These are phyloP conservation scores for Lontra canadensis DNA, from an alignment of 2,113 vertebrate species.

Conservation along the genomic window DNA sequence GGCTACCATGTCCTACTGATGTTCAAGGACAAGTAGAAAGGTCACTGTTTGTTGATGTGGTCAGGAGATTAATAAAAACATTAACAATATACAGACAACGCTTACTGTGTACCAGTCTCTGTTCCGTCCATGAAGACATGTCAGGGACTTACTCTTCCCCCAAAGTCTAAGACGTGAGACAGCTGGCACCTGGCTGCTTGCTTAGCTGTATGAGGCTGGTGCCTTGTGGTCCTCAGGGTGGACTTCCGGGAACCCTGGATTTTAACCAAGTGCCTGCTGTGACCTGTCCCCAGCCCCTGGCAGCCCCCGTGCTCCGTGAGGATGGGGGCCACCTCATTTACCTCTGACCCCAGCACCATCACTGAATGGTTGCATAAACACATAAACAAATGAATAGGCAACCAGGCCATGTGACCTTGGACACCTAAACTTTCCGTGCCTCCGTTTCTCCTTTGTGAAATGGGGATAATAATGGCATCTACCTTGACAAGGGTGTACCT, in stretches of 20 bases:
- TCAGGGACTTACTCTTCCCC: not conserved
- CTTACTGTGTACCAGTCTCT: not conserved
- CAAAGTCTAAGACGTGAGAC: not conserved
- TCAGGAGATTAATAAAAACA: not conserved
- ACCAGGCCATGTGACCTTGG: not conserved
- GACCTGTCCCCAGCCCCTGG: not conserved
- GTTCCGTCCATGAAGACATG: rapidly evolving
- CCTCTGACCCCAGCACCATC: not conserved
- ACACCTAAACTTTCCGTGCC: not conserved
- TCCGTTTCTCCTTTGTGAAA: not conserved
- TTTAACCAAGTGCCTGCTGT: not conserved
- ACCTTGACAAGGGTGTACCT: not conserved
- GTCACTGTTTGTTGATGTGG: not conserved
- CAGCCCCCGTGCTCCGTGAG: not conserved
- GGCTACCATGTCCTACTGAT: not conserved
- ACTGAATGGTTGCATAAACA: not conserved
- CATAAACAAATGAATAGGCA: not conserved
- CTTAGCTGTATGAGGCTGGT: not conserved
- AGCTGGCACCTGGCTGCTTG: not conserved
- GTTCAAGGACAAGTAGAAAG: not conserved
- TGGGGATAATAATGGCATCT: not conserved
- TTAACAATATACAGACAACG: too few species aligned
- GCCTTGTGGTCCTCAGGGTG: not conserved
- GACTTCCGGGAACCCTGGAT: not conserved
- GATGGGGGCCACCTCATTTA: rapidly evolving